phyloP scores from a whole-genome alignment of 1,140 invertebrate species.

The Ceratina japonica region DNA sequence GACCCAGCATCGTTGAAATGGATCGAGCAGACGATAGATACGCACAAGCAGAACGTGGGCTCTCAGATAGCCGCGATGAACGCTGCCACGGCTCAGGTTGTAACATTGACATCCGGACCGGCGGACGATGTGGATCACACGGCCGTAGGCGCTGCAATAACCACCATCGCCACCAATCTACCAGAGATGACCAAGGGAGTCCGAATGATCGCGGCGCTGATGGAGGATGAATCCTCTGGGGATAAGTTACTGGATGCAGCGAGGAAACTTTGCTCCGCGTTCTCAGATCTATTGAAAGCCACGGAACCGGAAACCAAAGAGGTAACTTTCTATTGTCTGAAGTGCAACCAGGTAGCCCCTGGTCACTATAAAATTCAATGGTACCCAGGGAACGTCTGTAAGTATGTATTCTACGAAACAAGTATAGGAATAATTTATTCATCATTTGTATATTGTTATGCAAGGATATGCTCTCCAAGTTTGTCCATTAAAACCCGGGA shows the following conservation, averaged over 20 bases:
- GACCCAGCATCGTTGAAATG: slow-evolving; percentile 93
- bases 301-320: slow-evolving; percentile 96
- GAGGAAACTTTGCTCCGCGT: slow-evolving; percentile 93
- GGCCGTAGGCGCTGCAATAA: slow-evolving; percentile 97
- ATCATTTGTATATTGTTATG: no score
- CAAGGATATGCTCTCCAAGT: no score
- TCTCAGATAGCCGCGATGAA: slow-evolving; percentile 99
- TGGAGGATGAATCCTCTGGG: slow-evolving; percentile 90
- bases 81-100: slow-evolving; percentile 98
- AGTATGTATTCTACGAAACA: no score
- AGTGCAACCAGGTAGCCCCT: neutral
- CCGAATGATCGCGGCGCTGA: slow-evolving; percentile 95
- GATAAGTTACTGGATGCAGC: slow-evolving; percentile 95
- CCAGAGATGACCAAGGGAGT: slow-evolving; percentile 98
- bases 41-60: slow-evolving; percentile 97
- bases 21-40: slow-evolving; percentile 96
- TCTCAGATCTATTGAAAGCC: slow-evolving; percentile 95
- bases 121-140: slow-evolving; percentile 94
- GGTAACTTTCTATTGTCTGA: slow-evolving; percentile 74
- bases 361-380: no score
- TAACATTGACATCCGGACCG: slow-evolving; percentile 94
- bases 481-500: no score
- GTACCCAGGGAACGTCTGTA: no score
- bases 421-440: no score
- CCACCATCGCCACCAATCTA: slow-evolving; percentile 97